Evolutionary conservation across 1,140 invertebrate species (phyloP).

Genomic region (Diorhabda sublineata): DNA sequence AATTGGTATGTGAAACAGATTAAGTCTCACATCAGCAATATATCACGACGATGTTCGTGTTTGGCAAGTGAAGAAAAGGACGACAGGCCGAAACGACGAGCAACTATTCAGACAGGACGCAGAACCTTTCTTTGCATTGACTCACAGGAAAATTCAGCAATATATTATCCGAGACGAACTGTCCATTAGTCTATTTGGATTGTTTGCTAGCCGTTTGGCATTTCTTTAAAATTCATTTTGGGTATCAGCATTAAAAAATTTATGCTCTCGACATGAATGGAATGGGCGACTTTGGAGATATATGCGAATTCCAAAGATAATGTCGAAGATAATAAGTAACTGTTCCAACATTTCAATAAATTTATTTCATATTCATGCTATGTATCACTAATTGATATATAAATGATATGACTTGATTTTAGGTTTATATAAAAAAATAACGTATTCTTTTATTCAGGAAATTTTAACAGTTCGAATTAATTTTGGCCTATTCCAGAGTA

Average conservation of each 20-base stretch:
- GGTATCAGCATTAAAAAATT: background rate
- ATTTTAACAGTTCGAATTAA: too few relatives aligned
- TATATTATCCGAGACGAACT: constrained; percentile 42
- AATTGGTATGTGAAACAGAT: constrained; percentile 22
- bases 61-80: constrained; percentile 28
- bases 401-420: too few relatives aligned
- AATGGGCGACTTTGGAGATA: too few relatives aligned
- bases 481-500: too few relatives aligned
- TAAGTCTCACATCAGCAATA: constrained; percentile 21
- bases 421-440: too few relatives aligned
- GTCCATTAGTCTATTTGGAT: constrained; percentile 43
- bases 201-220: constrained; percentile 26
- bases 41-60: constrained; percentile 25
- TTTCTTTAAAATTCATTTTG: background rate
- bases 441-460: too few relatives aligned
- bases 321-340: too few relatives aligned
- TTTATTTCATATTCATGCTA: too few relatives aligned
- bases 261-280: too few relatives aligned
- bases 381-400: too few relatives aligned
- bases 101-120: background rate
- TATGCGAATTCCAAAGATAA: too few relatives aligned
- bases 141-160: constrained; percentile 37
- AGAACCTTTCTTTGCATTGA: constrained; percentile 39
- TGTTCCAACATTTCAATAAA: too few relatives aligned
- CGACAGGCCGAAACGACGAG: constrained; percentile 14